Conservation (phyloP, 2,888 invertebrate genomes). For the Scaptomyza flava region DNA sequence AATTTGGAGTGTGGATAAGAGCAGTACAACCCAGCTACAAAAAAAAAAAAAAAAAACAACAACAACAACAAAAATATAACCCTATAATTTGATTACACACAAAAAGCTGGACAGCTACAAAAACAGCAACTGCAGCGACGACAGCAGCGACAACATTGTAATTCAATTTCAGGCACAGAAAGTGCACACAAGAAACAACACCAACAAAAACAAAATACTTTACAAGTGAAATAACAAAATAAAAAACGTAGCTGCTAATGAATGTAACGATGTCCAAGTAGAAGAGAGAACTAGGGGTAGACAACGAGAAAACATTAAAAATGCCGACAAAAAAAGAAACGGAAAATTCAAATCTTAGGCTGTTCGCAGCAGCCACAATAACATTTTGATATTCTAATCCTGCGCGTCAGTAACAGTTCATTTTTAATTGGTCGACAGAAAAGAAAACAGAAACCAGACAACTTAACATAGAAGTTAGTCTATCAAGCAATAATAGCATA, state of each 20-base stretch:
- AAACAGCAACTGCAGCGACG: conserved; percentile 35
- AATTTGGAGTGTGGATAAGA: neutral
- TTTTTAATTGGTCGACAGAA: conserved; percentile 41
- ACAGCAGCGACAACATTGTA: conserved; percentile 67
- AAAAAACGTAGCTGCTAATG: conserved; percentile 53
- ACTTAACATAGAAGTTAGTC: neutral
- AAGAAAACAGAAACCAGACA: neutral
- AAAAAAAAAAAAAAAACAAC: conserved; percentile 12
- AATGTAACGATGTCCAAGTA: conserved; percentile 50
- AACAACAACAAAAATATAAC: too few relatives aligned
- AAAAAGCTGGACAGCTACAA: conserved; percentile 46
- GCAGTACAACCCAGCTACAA: neutral
- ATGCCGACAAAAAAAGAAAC: neutral
- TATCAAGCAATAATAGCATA: neutral
- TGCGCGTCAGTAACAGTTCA: conserved; percentile 25
- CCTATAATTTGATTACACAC: conserved; percentile 66
- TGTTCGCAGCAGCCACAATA: too few relatives aligned
- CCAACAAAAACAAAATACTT: conserved; percentile 28
- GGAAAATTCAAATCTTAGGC: conserved; percentile 5
- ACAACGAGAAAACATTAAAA: neutral
- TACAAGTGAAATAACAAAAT: conserved; percentile 15
- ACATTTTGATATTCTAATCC: too few relatives aligned
- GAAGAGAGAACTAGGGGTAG: neutral
- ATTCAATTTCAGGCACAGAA: conserved; percentile 69
- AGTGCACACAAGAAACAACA: conserved; percentile 55